Percentiles rank a stretch among this genome's conserved stretches.
phyloP scores from a whole-genome alignment of 2,113 vertebrate genomes.

The Xiphophorus couchianus region DNA sequence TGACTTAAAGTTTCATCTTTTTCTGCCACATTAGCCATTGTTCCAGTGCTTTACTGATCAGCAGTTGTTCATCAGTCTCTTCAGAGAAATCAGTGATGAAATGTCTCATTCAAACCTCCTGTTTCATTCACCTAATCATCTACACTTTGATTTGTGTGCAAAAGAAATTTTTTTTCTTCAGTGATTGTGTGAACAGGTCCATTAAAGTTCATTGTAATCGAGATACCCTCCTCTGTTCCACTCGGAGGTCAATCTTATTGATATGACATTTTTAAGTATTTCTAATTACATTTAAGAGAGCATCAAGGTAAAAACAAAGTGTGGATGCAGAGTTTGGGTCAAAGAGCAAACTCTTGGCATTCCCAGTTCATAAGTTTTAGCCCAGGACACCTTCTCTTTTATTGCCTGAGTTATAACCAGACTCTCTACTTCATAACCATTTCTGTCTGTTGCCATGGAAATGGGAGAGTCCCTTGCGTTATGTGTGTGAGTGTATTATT shows the following conservation, averaged over 20 bases:
- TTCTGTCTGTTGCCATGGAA: conserved; percentile 56
- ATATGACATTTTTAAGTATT: neutral
- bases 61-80: conserved; percentile 12
- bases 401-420: conserved; percentile 47
- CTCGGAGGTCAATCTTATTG: neutral
- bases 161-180: neutral
- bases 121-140: conserved; percentile 11
- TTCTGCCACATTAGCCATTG: conserved; percentile 20
- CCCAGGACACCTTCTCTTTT: conserved; percentile 32
- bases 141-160: conserved; percentile 8
- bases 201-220: neutral
- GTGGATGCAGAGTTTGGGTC: neutral
- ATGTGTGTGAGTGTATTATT: conserved; percentile 8
- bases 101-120: conserved; percentile 1
- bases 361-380: conserved; percentile 1
- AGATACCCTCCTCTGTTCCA: neutral
- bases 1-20: conserved; percentile 14
- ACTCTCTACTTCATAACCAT: conserved; percentile 34
- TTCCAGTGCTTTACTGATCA: neutral
- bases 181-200: neutral
- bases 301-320: neutral
- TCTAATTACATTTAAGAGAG: no score
- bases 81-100: conserved; percentile 3
- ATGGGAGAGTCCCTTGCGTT: conserved; percentile 36
- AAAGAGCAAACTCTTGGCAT: neutral